A percentile compares a stretch with the other conserved stretches of the same genome.
Conservation (phyloP, 2,113 vertebrate species). For the Sclerurus mexicanus region DNA sequence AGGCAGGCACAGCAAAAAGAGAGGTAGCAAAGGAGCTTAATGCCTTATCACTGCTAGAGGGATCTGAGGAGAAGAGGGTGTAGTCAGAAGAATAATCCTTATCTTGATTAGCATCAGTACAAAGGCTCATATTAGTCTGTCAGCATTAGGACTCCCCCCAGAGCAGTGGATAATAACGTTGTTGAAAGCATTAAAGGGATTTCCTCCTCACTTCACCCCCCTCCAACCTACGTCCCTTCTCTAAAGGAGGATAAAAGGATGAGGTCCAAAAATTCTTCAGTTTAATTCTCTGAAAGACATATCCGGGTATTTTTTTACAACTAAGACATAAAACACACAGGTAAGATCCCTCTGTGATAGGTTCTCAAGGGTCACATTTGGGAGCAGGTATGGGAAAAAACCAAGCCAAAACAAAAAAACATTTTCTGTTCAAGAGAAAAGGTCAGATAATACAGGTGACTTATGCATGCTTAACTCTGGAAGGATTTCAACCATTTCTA, state of each 20-base stretch:
- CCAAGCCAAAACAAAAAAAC: neutral
- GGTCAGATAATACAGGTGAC: neutral
- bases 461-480: neutral
- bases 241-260: neutral
- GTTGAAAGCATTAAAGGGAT: slow-evolving; percentile 1
- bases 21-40: neutral
- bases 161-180: slow-evolving; percentile 7
- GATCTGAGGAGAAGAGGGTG: neutral
- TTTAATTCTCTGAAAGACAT: neutral
- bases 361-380: neutral
- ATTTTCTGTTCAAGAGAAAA: neutral
- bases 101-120: slow-evolving; percentile 25
- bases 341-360: neutral
- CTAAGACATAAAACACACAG: neutral
- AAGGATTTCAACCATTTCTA: neutral
- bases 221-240: neutral
- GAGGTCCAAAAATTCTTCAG: neutral
- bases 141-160: slow-evolving; percentile 1
- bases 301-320: neutral
- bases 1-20: neutral
- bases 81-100: neutral
- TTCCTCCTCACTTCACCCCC: neutral
- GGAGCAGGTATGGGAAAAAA: neutral
- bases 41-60: neutral
- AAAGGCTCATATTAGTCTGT: neutral